Evolutionary conservation across 2,113 vertebrate species (phyloP), one percentile per base, ranked within the genome.

Genomic region (Reinhardtius hippoglossoides): DNA sequence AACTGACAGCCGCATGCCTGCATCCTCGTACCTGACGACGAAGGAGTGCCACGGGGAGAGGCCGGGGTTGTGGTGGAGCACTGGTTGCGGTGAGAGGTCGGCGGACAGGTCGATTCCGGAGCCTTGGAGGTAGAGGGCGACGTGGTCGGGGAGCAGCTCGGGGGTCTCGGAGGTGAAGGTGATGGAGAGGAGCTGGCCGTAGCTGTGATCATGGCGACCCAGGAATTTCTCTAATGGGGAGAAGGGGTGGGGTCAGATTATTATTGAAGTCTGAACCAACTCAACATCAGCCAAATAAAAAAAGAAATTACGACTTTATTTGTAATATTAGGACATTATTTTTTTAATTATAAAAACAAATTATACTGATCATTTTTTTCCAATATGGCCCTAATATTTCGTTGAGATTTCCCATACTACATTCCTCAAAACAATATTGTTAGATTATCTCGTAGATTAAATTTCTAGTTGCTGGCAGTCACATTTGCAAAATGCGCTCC

Each of bases 161-260:
- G 69, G 59, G 20, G 74, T 81, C 63, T 95, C 94, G 0, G 74
- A 91, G 52, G 69, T 71, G 91, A 98, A 95, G 74, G 91, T 92
- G 88, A 98, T 78, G 6, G 91, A 92, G 81, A 98, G 94, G 67
- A 89, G 81, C 89, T 96, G 96, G 68, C 96, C 93, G 0, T 98
- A 98, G 92, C 96, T 98, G 89, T 95, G 76, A 68, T 67, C 84
- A 82, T 95, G 96, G 81, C 94, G 89, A 78, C 95, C 95, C 85
- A 97, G 94, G 87, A 97, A 98, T 82, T 93, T 96, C 70, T 91
- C 97, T 99, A 55, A 65, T 27, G 54, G 55, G 60, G 21, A 44
- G 54, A 15, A 12, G 24, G 6, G 37, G 15, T n/a, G 15, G 31
- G 13, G 60, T 44, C 60, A 81, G 59, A 84, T 48, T 18, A 44